Base-by-base conservation (phyloP, 2,113 vertebrate species). In the Psilopsiagon aymara region DNA sequence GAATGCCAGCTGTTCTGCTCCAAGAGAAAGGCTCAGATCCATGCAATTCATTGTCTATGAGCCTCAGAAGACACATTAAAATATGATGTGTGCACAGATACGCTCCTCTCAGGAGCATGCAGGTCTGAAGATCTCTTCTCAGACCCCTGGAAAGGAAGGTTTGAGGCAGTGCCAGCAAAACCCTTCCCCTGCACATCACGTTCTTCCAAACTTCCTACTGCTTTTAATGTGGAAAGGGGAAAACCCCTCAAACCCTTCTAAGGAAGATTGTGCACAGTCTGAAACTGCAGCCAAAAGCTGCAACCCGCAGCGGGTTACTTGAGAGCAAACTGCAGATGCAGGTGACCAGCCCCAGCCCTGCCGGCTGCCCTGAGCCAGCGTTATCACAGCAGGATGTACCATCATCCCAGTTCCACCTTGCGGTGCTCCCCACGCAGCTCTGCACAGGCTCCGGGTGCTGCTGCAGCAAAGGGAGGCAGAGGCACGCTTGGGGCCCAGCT, bases 51-150 rank as follows among this genome's bases (percentile, higher is more conserved):
- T 60, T 63, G 31, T 44, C 27, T 46, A 15, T 31, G 20, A 49
- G 70, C 29, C 62, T 35, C 62, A 82, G 39, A 73, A 76, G 39
- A 33, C 5, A 55, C 10, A 7, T 41, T 71, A 70, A 49, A 35
- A 16, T 7, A 4, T 1, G 37, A 28, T 11, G 14, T 33, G 29
- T 0, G 20, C 13, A 17, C 16, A 27, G 63, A 39, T 4, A 31
- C 2, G 3, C 16, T 44, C 49, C 6, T 33, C 31, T n/a, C 1
- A 1, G 19, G 43, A 19, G 7, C 0, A 1, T 11, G 7, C 20
- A 21, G 11, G 5, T 21, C 44, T 0, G 1, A 86, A 18, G 10
- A 4, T 73, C 28, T 28, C 18, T 19, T 17, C 23, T 23, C 1
- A 1, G 37, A 12, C 6, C 5, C 7, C 33, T 41, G 29, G 15